A percentile compares a stretch with the other conserved stretches of the same genome.
phyloP scores from a whole-genome alignment of 53 echinoderm and acorn worm genomes.

The Crossaster papposus region DNA sequence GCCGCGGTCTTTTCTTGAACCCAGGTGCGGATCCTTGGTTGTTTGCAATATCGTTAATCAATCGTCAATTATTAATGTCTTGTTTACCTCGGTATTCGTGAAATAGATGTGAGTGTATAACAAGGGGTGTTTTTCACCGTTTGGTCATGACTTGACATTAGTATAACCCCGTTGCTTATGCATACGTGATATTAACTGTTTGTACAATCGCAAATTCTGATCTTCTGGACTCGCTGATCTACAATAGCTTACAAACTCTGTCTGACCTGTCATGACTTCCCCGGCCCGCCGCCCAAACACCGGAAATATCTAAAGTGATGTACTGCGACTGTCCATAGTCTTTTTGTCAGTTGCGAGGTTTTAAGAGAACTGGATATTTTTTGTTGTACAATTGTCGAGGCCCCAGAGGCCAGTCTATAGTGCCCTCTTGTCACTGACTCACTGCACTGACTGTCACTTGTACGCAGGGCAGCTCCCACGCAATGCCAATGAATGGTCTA shows the following conservation, averaged over 20 bases:
- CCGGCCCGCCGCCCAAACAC: background rate
- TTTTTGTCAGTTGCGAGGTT: background rate
- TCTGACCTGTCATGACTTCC: background rate
- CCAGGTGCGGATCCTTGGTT: conserved; percentile 1
- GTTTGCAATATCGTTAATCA: conserved; percentile 11
- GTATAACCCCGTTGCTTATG: background rate
- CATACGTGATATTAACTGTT: background rate
- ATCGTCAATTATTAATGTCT: conserved; percentile 16
- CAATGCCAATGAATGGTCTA: background rate
- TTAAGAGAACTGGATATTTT: background rate
- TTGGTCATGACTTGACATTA: conserved; percentile 26
- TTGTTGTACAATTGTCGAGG: background rate
- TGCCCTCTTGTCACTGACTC: too few species aligned
- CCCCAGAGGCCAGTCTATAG: background rate
- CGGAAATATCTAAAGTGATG: background rate
- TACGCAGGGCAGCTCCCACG: too few species aligned
- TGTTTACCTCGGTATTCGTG: conserved; percentile 18
- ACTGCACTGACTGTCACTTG: too few species aligned
- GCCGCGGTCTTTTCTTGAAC: conserved; percentile 8
- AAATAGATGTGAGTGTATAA: background rate
- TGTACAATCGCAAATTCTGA: background rate
- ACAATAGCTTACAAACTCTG: background rate
- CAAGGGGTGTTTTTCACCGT: background rate
- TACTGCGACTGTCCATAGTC: background rate
- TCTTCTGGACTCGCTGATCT: background rate